Conservation (phyloP, 1,140 invertebrate species). For the Maconellicoccus hirsutus region DNA sequence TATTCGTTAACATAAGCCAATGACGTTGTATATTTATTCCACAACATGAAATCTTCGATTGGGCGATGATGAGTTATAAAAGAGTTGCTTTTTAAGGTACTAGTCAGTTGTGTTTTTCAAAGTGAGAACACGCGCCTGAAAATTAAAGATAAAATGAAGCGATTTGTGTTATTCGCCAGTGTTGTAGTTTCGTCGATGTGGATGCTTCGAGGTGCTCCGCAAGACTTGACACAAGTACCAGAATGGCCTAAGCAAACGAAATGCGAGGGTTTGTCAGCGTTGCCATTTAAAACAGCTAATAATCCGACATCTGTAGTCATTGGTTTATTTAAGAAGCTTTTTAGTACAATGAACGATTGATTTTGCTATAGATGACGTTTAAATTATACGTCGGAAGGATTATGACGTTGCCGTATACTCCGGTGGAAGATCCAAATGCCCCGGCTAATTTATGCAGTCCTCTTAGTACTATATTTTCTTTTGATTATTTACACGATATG, state of each 20-base stretch:
- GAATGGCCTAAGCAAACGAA: background rate
- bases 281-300: too few relatives aligned
- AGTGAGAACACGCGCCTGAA: background rate
- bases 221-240: too few relatives aligned
- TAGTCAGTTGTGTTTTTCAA: background rate
- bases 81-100: background rate
- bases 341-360: too few relatives aligned
- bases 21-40: too few relatives aligned
- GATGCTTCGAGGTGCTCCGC: background rate
- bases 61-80: background rate
- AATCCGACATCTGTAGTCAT: too few relatives aligned
- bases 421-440: background rate
- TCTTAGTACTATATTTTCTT: too few relatives aligned
- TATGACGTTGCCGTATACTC: background rate
- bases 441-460: background rate
- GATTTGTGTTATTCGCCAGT: background rate
- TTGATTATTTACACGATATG: too few relatives aligned
- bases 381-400: background rate
- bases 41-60: background rate
- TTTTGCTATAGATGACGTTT: background rate
- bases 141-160: background rate
- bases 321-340: too few relatives aligned
- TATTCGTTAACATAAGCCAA: too few relatives aligned
- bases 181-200: background rate
- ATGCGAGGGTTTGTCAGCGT: too few relatives aligned